Base-by-base conservation (phyloP, 2,888 invertebrate genomes). In the Brachyptera putata region DNA sequence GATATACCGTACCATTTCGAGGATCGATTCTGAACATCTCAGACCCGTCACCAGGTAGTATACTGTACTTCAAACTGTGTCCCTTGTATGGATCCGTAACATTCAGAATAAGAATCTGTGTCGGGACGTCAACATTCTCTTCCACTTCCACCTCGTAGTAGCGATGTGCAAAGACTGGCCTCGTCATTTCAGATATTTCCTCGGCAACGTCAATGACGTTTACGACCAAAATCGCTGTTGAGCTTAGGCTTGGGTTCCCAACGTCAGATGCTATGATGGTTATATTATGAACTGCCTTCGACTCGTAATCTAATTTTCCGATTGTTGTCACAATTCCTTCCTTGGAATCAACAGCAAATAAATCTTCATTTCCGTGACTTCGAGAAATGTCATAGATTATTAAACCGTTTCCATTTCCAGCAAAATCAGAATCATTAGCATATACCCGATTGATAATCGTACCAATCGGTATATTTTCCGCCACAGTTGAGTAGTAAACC, bases 381-480 rank as follows among this genome's bases (percentile, higher is more conserved):
- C 36, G 55, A 24, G 46, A 49, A 14, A 58, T 34, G 46, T 55
- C 50, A 66, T 87, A 93, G 0, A 92, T 75, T 1, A 93, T 84
- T 43, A 91, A 74, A 0, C 92, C 92, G 69, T 93, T 93, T n/a
- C 92, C 92, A 69, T 92, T 91, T 1, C 89, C 89, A 43, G 84
- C 75, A 67, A 89, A 90, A 72, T 94, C 93, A 13, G 88, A 84
- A 74, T 94, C 93, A 65, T 91, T 91, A 0, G 93, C 93, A 63
- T 82, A 85, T 1, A 93, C 83, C 73, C 84, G 84, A 0, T 85
- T 83, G 0, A 93, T 85, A 46, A 84, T 77, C 37, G 86, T 85
- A 9, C 92, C 91, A 0, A 88, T 79, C 2, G 86, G 84, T 13
- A 84, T 81, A 70, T 89, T 88, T 71, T 92, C 89, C 64, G 85